Evolutionary conservation across 2,113 vertebrate genomes (phyloP).

Genomic region (Otocyon megalotis): DNA sequence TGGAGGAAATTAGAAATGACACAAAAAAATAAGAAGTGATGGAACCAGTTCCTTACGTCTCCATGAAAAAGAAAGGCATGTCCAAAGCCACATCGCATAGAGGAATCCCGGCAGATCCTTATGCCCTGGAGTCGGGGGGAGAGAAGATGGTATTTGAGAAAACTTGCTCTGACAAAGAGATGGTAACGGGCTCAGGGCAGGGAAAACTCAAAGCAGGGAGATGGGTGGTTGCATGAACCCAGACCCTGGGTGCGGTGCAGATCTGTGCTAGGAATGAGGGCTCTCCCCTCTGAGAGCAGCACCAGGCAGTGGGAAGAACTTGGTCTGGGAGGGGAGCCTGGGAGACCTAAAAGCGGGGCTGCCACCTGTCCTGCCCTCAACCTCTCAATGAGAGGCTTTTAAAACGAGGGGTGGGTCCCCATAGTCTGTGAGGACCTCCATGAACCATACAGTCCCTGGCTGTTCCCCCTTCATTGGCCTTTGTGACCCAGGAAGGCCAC

Average conservation of each 20-base stretch:
- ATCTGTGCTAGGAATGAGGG: neutral
- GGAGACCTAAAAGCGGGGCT: neutral
- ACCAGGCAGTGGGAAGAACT: too few species aligned
- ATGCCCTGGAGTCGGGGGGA: fast-evolving
- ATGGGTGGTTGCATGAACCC: neutral
- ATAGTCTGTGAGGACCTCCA: fast-evolving
- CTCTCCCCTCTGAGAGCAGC: neutral
- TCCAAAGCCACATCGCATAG: neutral
- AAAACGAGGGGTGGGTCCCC: neutral
- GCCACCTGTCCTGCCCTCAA: neutral
- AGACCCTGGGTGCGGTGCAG: too few species aligned
- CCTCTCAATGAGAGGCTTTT: neutral
- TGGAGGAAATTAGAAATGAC: neutral
- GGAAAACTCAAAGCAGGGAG: neutral
- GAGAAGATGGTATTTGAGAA: neutral
- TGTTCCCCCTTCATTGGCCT: neutral
- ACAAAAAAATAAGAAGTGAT: neutral
- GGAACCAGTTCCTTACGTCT: neutral
- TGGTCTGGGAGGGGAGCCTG: neutral
- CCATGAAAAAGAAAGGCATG: neutral
- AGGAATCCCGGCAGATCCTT: neutral
- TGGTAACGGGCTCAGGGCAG: neutral
- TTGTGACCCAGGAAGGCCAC: neutral
- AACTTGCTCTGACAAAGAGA: neutral
- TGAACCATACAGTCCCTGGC: too few species aligned